Evolutionary conservation across 2,797 vertebrate genomes (phyloP).

Genomic region (Allochrocebus solatus): DNA sequence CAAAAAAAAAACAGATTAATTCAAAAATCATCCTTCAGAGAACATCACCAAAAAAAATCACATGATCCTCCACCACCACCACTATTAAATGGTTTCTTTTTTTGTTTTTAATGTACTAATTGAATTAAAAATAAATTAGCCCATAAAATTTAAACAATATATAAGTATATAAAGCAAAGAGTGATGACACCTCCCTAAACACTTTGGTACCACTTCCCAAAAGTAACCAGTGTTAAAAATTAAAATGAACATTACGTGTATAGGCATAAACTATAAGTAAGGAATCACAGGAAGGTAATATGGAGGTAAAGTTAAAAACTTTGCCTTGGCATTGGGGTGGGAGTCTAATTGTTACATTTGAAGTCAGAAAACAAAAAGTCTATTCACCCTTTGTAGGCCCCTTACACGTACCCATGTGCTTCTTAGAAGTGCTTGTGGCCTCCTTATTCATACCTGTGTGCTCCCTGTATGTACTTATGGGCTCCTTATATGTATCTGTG

Average conservation of each 20-base stretch:
- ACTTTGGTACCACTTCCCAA: neutral
- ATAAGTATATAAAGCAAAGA: neutral
- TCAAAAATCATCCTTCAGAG: neutral
- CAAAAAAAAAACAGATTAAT: neutral
- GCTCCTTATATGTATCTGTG: neutral
- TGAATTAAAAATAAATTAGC: neutral
- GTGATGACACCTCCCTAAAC: neutral
- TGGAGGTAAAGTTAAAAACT: neutral
- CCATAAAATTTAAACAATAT: neutral
- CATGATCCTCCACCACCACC: neutral
- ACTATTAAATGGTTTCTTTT: neutral
- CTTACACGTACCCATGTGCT: neutral
- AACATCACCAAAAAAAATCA: neutral
- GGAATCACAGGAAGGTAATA: neutral
- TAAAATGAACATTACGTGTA: neutral
- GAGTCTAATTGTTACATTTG: neutral
- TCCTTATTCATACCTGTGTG: neutral
- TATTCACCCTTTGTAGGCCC: too few relatives aligned
- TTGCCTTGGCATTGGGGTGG: neutral
- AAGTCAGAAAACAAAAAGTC: neutral
- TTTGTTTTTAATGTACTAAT: neutral
- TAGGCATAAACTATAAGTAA: neutral
- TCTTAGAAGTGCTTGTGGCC: neutral
- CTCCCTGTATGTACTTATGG: neutral
- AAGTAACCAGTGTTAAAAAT: neutral